Evolutionary conservation across 2,797 vertebrate genomes (phyloP), one percentile per base, ranked within the genome.

Genomic region (Syngnathus rostellatus): DNA sequence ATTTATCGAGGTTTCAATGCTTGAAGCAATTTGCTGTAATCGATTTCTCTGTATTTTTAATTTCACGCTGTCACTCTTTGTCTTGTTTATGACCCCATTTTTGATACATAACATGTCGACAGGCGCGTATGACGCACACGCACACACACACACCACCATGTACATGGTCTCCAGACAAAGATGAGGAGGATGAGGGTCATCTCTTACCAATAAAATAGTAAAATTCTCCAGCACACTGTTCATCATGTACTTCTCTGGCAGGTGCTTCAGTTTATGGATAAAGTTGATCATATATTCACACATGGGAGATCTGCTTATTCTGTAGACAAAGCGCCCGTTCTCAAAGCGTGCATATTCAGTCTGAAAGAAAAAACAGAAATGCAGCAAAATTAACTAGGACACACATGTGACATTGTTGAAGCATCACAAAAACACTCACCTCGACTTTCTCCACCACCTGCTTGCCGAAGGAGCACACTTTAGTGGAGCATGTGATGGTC

Each of bases 251-350:
- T 99, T 99, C 88, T 99, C 97, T 21, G 97, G 97, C 90, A 99
- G 91, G 89, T 99, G 97, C 86, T 99, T 99, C 78, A 99, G 93
- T 83, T 99, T 99, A 90, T 99, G 97, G 89, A 99, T 99, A 89
- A 99, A 98, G 90, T 99, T 99, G 88, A 99, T 99, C 97, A 99
- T 99, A 76, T 99, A 99, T 94, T 99, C 97, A 88, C 97, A 99
- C 97, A 99, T 99, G 0, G 97, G 97, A 57, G 97, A 99, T 64
- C 97, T 92, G 80, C 95, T 97, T 94, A 99, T 99, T 85, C 97
- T 91, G 87, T 97, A 99, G 67, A 99, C 93, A 11, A 99, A 99
- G 65, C 96, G 93, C 51, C 97, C 97, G 2, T 98, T 99, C 86
- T 99, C 97, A 80, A 99, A 98, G 82, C 95, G 93, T 62, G 96